phyloP scores from a whole-genome alignment of 2,888 invertebrate species.

The Nemurella pictetii region DNA sequence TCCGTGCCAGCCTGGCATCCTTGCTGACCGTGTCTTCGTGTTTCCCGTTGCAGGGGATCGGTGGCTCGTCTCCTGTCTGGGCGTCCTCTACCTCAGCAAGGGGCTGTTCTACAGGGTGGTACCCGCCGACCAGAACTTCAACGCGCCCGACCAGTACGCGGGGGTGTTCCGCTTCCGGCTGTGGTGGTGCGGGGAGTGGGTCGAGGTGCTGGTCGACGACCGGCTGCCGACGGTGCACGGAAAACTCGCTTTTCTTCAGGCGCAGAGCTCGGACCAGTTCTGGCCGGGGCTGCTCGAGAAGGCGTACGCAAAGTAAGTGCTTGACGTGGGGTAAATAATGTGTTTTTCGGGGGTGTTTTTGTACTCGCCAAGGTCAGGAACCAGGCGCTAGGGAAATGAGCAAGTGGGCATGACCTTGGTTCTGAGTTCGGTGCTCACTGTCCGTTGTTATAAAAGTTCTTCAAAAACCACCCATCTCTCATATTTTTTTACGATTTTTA shows the following conservation, averaged over 20 bases:
- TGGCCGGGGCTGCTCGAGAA: conserved; percentile 91
- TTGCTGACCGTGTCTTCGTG: background rate
- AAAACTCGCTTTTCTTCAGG: conserved; percentile 82
- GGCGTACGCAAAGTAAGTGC: conserved; percentile 84
- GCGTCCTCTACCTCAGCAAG: conserved; percentile 80
- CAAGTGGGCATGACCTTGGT: too few species aligned
- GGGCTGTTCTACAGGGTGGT: conserved; percentile 90
- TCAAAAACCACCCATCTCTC: too few species aligned
- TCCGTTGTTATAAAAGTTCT: too few species aligned
- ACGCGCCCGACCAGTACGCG: conserved; percentile 49
- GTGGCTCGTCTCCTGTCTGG: conserved; percentile 88
- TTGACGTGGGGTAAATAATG: too few species aligned
- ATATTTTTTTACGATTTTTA: too few species aligned
- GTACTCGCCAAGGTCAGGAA: too few species aligned
- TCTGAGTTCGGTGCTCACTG: too few species aligned
- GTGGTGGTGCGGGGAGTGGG: conserved; percentile 95
- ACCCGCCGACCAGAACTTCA: conserved; percentile 84
- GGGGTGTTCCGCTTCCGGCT: conserved; percentile 81
- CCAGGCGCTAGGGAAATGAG: too few species aligned
- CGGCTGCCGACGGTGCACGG: conserved; percentile 86
- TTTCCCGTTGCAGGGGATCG: conserved; percentile 71
- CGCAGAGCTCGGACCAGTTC: conserved; percentile 76
- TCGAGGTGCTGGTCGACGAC: conserved; percentile 87
- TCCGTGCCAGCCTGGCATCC: too few species aligned
- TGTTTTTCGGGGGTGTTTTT: too few species aligned